phyloP scores from a whole-genome alignment of 2,888 invertebrate genomes.

The Tryphoninae sp. region DNA sequence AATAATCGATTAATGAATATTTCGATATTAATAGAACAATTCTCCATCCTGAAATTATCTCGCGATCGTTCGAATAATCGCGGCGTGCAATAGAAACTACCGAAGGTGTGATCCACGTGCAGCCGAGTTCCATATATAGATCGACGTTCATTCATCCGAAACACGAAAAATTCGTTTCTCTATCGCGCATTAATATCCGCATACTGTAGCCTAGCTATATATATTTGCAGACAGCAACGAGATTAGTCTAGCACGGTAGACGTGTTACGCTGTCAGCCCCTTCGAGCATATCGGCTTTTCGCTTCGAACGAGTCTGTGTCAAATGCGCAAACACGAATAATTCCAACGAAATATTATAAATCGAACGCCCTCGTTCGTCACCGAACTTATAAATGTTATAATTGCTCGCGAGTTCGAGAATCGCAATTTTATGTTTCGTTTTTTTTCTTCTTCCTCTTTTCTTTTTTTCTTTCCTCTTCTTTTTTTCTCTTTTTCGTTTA shows the following conservation, averaged over 20 bases:
- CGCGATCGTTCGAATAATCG: not conserved
- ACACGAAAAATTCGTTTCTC: conserved; percentile 76
- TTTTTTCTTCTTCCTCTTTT: not conserved
- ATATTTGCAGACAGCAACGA: conserved; percentile 26
- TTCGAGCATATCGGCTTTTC: conserved; percentile 38
- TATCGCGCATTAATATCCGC: conserved; percentile 34
- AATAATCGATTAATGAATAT: too few relatives aligned
- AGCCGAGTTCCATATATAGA: conserved; percentile 62
- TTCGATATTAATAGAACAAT: not conserved
- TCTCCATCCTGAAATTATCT: not conserved
- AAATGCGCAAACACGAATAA: conserved; percentile 9
- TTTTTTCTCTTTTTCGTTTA: conserved; percentile 12
- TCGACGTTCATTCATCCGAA: conserved; percentile 79
- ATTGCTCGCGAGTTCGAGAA: conserved; percentile 34
- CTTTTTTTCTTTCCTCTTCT: not conserved
- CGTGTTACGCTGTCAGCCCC: conserved; percentile 27
- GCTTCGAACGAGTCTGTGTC: conserved; percentile 27
- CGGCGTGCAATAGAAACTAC: conserved; percentile 40
- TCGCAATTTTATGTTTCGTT: conserved; percentile 9
- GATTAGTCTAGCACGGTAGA: conserved; percentile 30
- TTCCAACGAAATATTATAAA: not conserved
- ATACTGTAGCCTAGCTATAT: conserved; percentile 7
- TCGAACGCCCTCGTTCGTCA: not conserved
- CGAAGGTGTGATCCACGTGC: conserved; percentile 47
- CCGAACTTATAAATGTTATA: conserved; percentile 4